Conservation (phyloP, 2,113 vertebrate species). For the Vanacampus margaritifer region DNA sequence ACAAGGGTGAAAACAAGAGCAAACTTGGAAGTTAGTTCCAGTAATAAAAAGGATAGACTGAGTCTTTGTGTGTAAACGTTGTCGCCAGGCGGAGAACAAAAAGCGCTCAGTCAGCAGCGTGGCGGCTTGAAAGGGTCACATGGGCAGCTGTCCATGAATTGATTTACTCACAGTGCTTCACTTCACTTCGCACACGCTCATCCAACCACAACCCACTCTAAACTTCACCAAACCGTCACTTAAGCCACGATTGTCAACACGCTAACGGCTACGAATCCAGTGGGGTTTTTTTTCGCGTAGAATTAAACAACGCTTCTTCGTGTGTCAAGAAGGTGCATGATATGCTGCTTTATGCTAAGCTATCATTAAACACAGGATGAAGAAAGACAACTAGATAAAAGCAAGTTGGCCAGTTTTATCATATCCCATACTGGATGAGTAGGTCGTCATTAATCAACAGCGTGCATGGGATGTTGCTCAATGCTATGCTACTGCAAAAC, state of each 20-base stretch:
- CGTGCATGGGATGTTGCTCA: too few species aligned
- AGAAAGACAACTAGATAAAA: neutral
- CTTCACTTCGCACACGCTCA: neutral
- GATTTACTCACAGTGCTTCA: conserved; percentile 5
- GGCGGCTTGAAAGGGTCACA: conserved; percentile 14
- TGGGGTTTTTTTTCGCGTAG: too few species aligned
- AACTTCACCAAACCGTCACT: conserved; percentile 2
- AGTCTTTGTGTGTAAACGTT: neutral
- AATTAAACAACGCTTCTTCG: neutral
- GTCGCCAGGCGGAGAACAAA: neutral
- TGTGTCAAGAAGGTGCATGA: neutral
- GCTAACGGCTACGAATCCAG: neutral
- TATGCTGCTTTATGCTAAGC: neutral
- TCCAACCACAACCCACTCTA: neutral
- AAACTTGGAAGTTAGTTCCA: neutral
- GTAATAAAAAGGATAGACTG: neutral
- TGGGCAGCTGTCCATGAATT: conserved; percentile 11
- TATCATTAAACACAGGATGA: neutral
- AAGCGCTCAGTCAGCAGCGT: conserved; percentile 7
- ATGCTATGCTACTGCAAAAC: too few species aligned
- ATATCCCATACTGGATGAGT: too few species aligned
- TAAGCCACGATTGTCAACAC: neutral
- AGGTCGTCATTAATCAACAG: too few species aligned
- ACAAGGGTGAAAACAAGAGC: neutral
- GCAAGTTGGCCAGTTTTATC: too few species aligned